Base-by-base conservation (phyloP, 1,140 invertebrate species). In the Drosophila nikananu region DNA sequence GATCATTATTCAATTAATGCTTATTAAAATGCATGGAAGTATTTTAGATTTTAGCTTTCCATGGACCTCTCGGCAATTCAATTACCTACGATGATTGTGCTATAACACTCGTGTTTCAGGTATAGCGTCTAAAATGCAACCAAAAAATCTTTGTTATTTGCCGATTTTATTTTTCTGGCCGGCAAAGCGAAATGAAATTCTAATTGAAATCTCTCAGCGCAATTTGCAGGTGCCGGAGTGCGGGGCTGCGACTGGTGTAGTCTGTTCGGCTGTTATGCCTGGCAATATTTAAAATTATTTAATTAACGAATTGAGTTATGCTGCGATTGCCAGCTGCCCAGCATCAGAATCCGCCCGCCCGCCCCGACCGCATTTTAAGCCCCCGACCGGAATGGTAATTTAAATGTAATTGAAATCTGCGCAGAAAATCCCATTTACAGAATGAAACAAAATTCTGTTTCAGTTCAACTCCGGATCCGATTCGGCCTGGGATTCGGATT, bases 241-340 rank as follows among this genome's bases (percentile, higher is more conserved):
- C 35, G 57, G 65, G 39, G 49, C 59, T 54, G 37, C 48, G 7
- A 35, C 42, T 27, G 25, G 25, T 6, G 6, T 61, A 62, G 46
- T 48, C 44, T 66, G 46, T 70, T 83, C 63, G 46, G 37, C 62
- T 84, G 80, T 80, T 89, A 77, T 84, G 74, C 82, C 71, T 76
- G 77, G 77, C 86, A 90, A 90, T 89, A 90, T 89, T 90, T 86
- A 86, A 89, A 86, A 89, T 90, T 90, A 90, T 89, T 89, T 89
- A 89, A 90, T 89, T 81, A 89, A 89, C 81, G 81, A 90, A 90
- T 90, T 86, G 86, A 84, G 79, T 90, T 89, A 89, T 90, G 81
- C 71, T 66, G 57, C 61, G 51, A 77, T 64, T 64, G 55, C 60
- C 67, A 41, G 58, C 13, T 49, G 64, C 23, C 23, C 51, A 21